Conservation (phyloP, 2,797 vertebrate genomes). For the Euthynnus affinis region DNA sequence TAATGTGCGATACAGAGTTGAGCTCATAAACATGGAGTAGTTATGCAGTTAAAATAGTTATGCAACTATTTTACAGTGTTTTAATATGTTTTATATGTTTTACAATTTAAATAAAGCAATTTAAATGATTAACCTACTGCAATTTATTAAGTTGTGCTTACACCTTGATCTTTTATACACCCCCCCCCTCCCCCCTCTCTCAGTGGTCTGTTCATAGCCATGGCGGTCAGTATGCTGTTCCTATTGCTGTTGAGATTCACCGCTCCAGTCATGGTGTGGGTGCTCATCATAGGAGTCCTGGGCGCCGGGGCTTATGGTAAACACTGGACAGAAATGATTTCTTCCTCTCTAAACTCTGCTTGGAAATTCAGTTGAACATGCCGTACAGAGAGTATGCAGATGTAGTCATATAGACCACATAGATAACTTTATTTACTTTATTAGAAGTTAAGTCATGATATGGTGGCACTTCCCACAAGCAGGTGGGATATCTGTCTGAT, state of each 20-base stretch:
- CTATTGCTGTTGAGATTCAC: slow-evolving; percentile 90
- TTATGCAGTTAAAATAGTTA: no score
- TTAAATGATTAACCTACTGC: no score
- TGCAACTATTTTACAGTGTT: neutral
- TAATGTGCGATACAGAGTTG: neutral
- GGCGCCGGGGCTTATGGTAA: slow-evolving; percentile 89
- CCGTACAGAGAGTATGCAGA: neutral
- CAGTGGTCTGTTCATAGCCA: slow-evolving; percentile 89
- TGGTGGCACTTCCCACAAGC: no score
- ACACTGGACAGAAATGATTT: neutral
- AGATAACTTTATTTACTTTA: neutral
- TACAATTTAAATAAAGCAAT: neutral
- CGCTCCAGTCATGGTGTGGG: slow-evolving; percentile 89
- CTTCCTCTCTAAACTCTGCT: neutral
- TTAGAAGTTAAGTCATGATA: neutral
- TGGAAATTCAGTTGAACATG: neutral
- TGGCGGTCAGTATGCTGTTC: slow-evolving; percentile 90
- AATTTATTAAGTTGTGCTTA: no score
- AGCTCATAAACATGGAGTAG: neutral
- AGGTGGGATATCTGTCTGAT: no score
- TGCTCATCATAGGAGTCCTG: slow-evolving; percentile 89
- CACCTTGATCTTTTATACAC: no score
- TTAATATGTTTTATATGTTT: neutral
- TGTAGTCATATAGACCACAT: neutral
- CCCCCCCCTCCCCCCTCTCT: neutral